Evolutionary conservation across 2,888 invertebrate genomes (phyloP), one percentile per base, ranked within the genome.

Genomic region (Ligdia adustata): DNA sequence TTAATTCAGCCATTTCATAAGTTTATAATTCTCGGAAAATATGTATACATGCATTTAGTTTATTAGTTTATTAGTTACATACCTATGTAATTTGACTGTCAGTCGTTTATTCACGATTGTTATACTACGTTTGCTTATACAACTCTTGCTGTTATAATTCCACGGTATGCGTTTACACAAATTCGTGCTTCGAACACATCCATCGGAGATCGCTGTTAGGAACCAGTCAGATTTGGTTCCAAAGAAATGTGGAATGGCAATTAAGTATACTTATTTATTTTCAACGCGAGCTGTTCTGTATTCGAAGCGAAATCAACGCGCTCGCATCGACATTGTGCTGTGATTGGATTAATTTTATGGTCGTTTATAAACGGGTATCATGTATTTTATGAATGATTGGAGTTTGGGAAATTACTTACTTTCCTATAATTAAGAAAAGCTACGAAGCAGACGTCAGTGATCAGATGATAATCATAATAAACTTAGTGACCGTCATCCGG

Each of bases 291-390:
- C n/a, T n/a, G n/a, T 12, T 6, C 9, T 31, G 35, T 35, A 50
- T 40, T 14, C 11, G 28, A 31, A 33, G 24, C 38, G 34, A 24
- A 49, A 39, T 40, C 28, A 16, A 18, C 32, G 38, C 16, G 13
- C 12, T 27, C 11, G 3, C 5, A n/a, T 33, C 27, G 24, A 34
- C 33, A 29, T 33, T 39, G 38, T 27, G 28, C 22, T 3, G n/a
- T 43, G 34, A 33, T 43, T 29, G 43, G 38, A 39, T 32, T 46
- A 35, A 47, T 47, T 47, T 47, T 41, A 47, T 41, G 47, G 41
- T 39, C 15, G 15, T 28, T 33, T 28, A 20, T 22, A 14, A 12
- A 15, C 37, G 5, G 41, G 28, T 14, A 31, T 18, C 4, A 18
- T 18, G 4, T 18, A 5, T 43, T 43, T 26, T 18, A 35, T 13